A percentile compares a stretch with the other conserved stretches of the same genome.
Evolutionary conservation across 2,113 vertebrate species (phyloP).

Genomic region (Aramus guarauna): DNA sequence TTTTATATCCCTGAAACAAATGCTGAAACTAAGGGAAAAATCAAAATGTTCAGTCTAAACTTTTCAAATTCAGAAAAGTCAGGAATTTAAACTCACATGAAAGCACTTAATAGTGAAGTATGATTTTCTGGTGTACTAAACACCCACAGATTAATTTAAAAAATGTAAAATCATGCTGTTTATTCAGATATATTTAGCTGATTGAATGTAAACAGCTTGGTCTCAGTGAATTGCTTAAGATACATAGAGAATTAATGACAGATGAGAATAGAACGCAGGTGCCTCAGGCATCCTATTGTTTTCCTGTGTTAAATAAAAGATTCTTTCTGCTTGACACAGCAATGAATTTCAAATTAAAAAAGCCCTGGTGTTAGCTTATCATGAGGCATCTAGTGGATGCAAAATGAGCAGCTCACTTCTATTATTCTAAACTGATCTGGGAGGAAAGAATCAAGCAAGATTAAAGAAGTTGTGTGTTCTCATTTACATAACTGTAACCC

Average conservation of each 20-base stretch:
- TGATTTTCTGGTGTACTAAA: background rate
- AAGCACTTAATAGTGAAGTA: background rate
- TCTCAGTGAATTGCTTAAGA: background rate
- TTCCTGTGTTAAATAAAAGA: background rate
- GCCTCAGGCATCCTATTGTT: background rate
- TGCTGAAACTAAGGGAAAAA: background rate
- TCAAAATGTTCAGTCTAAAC: background rate
- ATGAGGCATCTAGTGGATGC: background rate
- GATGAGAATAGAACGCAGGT: background rate
- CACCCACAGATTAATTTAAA: background rate
- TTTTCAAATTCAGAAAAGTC: background rate
- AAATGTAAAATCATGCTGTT: background rate
- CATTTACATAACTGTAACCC: background rate
- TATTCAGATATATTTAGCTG: background rate
- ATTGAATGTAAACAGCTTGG: background rate
- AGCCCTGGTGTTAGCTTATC: background rate
- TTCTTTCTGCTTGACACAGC: conserved; percentile 4
- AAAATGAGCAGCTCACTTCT: background rate
- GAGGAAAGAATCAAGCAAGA: background rate
- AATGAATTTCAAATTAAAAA: background rate
- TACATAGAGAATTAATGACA: background rate
- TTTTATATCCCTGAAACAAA: background rate
- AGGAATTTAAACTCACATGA: background rate
- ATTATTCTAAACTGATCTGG: background rate
- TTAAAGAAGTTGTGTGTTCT: background rate